Evolutionary conservation across 2,113 vertebrate genomes (phyloP), one percentile per base, ranked within the genome.

Genomic region (Megaceryle torquata): DNA sequence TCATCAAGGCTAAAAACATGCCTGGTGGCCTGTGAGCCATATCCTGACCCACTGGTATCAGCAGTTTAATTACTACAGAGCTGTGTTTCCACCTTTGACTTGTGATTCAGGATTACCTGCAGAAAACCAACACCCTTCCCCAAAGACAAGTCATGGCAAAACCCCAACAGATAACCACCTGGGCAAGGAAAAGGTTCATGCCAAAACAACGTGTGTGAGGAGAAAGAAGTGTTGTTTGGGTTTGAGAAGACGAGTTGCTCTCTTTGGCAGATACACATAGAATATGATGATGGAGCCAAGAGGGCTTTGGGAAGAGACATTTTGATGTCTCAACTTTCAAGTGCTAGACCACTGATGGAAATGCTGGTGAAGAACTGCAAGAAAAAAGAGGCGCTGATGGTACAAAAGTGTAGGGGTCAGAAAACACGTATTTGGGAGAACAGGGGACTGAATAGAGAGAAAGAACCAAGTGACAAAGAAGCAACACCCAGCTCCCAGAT

Each of bases 401-500:
- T 37, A 72, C 19, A 21, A 13, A 82, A 72, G 17, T 0, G 2
- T 28, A 60, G 16, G 17, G 25, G 43, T 80, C 79, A 61, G 33
- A 82, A 74, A 87, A 56, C 21, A 53, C 9, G 1, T 16, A 24
- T 46, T 56, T 39, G 33, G 24, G 60, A 83, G 33, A 44, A 83
- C 6, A 31, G 35, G 28, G 24, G 14, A 61, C 48, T 11, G 12
- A 78, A 37, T 0, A n/a, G 65, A 65, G 33, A 46, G 57, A 26
- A 88, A 41, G 28, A 57, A 63, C 6, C 24, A 39, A 74, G 41
- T 31, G 35, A 21, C 14, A 22, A 50, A 54, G 61, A 17, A 56
- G 22, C 33, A 77, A 16, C 2, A 10, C 12, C 21, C 46, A 44
- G 35, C 26, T n/a, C 19, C 19, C 0, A 0, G 16, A 7, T 5